A percentile compares a stretch with the other conserved stretches of the same genome.
Conservation (phyloP, 2,888 invertebrate genomes). For the Crossocerus cetratus region DNA sequence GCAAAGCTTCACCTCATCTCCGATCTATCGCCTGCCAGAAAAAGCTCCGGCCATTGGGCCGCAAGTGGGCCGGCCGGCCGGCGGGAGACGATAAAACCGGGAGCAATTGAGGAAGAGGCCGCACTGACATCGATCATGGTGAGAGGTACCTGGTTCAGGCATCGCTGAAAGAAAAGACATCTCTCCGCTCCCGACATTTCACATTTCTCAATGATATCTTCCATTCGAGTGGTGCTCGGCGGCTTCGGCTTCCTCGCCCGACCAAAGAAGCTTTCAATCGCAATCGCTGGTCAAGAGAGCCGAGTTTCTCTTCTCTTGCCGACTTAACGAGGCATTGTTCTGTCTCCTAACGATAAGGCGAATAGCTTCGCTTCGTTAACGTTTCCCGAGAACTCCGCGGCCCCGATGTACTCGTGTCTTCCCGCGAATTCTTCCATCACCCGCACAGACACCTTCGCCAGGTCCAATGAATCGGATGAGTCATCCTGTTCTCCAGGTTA, state of each 20-base stretch:
- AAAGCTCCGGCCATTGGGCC: no score
- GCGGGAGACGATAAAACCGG: no score
- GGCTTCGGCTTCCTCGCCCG: constrained; percentile 10
- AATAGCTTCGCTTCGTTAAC: constrained; percentile 45
- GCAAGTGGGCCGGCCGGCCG: no score
- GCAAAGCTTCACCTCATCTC: no score
- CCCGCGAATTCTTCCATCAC: not conserved
- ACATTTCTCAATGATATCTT: constrained; percentile 2
- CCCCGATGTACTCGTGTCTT: constrained; percentile 8
- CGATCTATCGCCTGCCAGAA: no score
- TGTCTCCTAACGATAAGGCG: constrained; percentile 38
- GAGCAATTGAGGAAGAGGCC: no score
- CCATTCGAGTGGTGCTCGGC: constrained; percentile 17
- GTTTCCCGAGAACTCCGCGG: constrained; percentile 31
- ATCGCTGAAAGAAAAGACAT: no score
- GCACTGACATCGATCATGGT: no score
- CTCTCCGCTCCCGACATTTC: no score
- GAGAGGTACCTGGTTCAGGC: no score
- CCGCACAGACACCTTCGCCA: not conserved
- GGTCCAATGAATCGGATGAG: not conserved
- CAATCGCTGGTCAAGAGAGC: no score
- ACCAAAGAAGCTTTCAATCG: constrained; percentile 39
- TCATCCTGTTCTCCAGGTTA: not conserved
- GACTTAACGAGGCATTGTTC: constrained; percentile 51
- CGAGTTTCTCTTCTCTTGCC: constrained; percentile 6